Percentiles rank a stretch among this genome's conserved stretches.
Conservation (phyloP, 2,888 invertebrate genomes). For the Acronicta leporina region DNA sequence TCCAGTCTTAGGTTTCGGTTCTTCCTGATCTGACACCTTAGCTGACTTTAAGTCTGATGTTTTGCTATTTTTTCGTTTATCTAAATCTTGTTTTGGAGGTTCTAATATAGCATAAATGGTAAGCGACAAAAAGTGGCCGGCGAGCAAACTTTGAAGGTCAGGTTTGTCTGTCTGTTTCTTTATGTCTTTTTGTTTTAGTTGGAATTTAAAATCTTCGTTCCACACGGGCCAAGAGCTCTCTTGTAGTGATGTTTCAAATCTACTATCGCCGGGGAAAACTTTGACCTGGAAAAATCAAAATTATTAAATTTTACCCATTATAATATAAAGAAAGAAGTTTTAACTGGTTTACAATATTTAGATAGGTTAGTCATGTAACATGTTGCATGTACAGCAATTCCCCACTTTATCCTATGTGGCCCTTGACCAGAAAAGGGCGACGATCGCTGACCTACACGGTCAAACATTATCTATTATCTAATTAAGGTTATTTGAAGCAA, state of each 20-base stretch:
- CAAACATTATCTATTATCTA: no score
- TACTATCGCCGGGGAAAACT: conserved; percentile 93
- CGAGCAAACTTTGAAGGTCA: conserved; percentile 89
- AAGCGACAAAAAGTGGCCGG: conserved; percentile 91
- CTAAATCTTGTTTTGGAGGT: conserved; percentile 82
- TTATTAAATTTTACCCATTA: conserved; percentile 12
- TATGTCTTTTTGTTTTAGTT: conserved; percentile 88
- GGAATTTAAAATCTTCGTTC: conserved; percentile 94
- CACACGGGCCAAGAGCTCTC: conserved; percentile 94
- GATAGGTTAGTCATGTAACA: no score
- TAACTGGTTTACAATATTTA: not conserved
- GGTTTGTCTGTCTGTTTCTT: conserved; percentile 81
- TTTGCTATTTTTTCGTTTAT: conserved; percentile 78
- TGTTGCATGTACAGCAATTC: no score
- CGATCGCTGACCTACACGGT: no score
- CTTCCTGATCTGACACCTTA: conserved; percentile 81
- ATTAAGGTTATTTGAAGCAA: no score
- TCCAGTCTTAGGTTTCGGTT: conserved; percentile 82
- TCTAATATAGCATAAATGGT: conserved; percentile 92
- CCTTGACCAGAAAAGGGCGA: no score
- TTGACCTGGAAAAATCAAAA: conserved; percentile 90
- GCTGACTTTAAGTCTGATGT: conserved; percentile 72
- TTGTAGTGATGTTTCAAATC: conserved; percentile 92
- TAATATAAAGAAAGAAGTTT: not conserved
- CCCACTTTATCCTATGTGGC: no score